Conservation (phyloP, 92 coral and sea anemone genomes). For the Desmophyllum pertusum region DNA sequence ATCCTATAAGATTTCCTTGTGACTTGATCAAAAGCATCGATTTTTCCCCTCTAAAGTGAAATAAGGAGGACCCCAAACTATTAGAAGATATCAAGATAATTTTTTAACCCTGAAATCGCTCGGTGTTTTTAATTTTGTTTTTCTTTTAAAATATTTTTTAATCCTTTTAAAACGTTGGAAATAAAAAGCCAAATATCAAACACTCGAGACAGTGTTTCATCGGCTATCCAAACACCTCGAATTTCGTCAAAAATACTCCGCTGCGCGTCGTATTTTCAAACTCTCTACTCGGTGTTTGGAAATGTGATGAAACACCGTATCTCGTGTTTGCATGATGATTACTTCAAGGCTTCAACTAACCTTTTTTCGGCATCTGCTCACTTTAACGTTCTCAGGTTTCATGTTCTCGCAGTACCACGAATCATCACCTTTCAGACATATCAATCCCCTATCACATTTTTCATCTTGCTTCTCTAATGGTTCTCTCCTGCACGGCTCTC, state of each 20-base stretch:
- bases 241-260: too few relatives aligned
- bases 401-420: slow-evolving; percentile 36
- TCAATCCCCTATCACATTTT: slow-evolving; percentile 57
- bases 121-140: too few relatives aligned
- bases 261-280: too few relatives aligned
- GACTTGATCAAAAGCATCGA: slow-evolving; percentile 56
- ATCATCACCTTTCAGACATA: slow-evolving; percentile 49
- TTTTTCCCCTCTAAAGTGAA: slow-evolving; percentile 1
- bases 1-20: slow-evolving; percentile 45
- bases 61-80: not conserved
- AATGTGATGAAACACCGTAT: not conserved
- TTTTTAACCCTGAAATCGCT: too few relatives aligned
- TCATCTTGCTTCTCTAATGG: slow-evolving; percentile 44
- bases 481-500: slow-evolving; percentile 67
- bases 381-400: slow-evolving; percentile 40
- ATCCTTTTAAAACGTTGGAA: too few relatives aligned
- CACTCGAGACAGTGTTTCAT: too few relatives aligned
- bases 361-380: slow-evolving; percentile 70
- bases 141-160: too few relatives aligned
- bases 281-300: too few relatives aligned
- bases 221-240: too few relatives aligned
- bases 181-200: too few relatives aligned
- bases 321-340: not conserved
- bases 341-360: too few relatives aligned
- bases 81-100: not conserved